A percentile compares a stretch with the other conserved stretches of the same genome.
Evolutionary conservation across 2,113 vertebrate species (phyloP).

Genomic region (Megaceryle maxima): DNA sequence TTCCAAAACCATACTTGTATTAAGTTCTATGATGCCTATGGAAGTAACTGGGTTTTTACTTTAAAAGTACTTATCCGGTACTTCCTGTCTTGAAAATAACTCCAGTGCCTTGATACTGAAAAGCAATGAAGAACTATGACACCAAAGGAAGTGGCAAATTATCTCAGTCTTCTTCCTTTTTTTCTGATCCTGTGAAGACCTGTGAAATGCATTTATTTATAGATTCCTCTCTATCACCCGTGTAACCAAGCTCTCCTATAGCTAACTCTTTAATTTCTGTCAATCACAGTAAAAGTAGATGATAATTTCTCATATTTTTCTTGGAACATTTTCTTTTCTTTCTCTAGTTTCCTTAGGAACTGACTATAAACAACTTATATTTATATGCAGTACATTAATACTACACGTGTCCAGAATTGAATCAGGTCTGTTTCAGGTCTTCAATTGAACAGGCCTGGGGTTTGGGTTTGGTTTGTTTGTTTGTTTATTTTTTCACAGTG

Average conservation of each 20-base stretch:
- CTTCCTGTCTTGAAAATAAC: background rate
- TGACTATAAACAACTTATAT: background rate
- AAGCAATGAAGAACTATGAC: background rate
- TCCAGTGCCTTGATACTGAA: background rate
- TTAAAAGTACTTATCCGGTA: background rate
- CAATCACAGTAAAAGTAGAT: background rate
- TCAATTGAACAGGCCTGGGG: background rate
- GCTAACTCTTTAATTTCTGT: background rate
- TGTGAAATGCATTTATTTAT: constrained; percentile 43
- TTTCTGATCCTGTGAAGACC: background rate
- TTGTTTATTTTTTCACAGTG: background rate
- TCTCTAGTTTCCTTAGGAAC: constrained; percentile 33
- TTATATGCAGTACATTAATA: background rate
- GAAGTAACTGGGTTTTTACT: background rate
- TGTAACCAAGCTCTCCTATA: background rate
- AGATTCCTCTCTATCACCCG: background rate
- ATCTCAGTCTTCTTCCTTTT: background rate
- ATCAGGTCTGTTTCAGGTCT: background rate
- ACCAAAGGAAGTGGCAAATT: constrained; percentile 11
- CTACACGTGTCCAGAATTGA: background rate
- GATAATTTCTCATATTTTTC: background rate
- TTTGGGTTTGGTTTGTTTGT: background rate
- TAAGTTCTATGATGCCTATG: background rate
- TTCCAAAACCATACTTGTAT: background rate
- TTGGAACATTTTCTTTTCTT: background rate